phyloP scores from a whole-genome alignment of 2,797 vertebrate species.

The Amazonetta brasiliensis region DNA sequence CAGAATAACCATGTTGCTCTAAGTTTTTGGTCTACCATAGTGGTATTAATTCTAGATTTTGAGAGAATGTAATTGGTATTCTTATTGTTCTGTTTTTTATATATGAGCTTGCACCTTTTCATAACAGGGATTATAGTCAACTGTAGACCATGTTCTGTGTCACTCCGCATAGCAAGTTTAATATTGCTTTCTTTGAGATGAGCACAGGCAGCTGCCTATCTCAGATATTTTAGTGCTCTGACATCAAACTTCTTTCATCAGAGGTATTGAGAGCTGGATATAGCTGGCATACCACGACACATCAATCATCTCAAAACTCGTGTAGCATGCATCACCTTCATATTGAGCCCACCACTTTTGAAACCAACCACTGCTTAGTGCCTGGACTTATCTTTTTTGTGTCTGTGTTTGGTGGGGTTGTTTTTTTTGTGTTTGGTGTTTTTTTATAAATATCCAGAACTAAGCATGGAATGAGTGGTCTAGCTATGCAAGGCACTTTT shows the following conservation, averaged over 20 bases:
- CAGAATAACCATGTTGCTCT: not conserved
- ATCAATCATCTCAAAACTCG: not conserved
- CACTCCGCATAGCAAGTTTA: not conserved
- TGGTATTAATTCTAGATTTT: not conserved
- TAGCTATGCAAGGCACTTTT: not conserved
- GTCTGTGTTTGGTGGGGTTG: not conserved
- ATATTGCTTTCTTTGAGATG: not conserved
- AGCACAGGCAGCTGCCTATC: conserved; percentile 31
- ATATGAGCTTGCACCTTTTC: not conserved
- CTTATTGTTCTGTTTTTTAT: not conserved
- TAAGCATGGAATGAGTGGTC: not conserved
- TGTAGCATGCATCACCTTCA: not conserved
- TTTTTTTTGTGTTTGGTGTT: not conserved
- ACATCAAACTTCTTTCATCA: not conserved
- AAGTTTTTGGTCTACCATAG: not conserved
- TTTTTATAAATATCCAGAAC: not conserved
- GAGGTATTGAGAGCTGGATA: not conserved
- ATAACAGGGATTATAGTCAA: not conserved
- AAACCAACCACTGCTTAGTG: not conserved
- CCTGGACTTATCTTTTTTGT: not conserved
- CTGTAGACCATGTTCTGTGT: not conserved
- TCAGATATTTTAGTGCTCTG: not conserved
- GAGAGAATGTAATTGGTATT: not conserved
- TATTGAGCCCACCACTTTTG: not conserved
- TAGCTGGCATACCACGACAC: not conserved